Percentiles rank a stretch among this genome's conserved stretches.
Conservation (phyloP, 2,797 vertebrate species). For the Australoheros facetus region DNA sequence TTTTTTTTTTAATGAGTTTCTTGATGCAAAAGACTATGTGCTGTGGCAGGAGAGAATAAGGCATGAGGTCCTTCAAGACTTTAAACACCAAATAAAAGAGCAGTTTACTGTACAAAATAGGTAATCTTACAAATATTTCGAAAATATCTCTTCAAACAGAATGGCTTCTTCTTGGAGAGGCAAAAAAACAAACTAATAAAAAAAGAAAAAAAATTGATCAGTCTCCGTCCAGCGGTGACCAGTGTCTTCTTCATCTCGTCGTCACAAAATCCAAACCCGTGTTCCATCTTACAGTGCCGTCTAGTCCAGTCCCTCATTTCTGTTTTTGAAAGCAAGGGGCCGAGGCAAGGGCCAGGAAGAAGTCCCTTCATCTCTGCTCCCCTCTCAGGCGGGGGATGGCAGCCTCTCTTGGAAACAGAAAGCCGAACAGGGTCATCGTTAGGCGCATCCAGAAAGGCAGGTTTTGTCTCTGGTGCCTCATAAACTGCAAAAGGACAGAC, state of each 20-base stretch:
- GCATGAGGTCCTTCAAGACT: slow-evolving; percentile 82
- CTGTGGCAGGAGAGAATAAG: slow-evolving; percentile 80
- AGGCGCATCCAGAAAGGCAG: slow-evolving; percentile 80
- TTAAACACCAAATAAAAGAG: slow-evolving; percentile 76
- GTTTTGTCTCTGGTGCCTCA: slow-evolving; percentile 76
- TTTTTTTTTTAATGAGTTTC: slow-evolving; percentile 34
- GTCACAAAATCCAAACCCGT: slow-evolving; percentile 76
- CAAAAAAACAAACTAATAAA: slow-evolving; percentile 19
- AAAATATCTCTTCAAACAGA: slow-evolving; percentile 84
- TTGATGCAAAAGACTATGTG: slow-evolving; percentile 53
- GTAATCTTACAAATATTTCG: slow-evolving; percentile 82
- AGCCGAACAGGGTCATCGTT: slow-evolving; percentile 74
- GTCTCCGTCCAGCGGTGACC: slow-evolving; percentile 82
- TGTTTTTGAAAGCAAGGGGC: slow-evolving; percentile 25
- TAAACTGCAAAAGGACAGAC: slow-evolving; percentile 63
- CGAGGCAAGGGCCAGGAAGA: slow-evolving; percentile 32
- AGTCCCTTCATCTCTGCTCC: slow-evolving; percentile 75
- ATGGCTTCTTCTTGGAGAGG: slow-evolving; percentile 81
- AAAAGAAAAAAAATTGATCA: slow-evolving; percentile 38
- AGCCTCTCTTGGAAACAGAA: slow-evolving; percentile 77
- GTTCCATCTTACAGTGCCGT: slow-evolving; percentile 83
- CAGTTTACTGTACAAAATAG: slow-evolving; percentile 84
- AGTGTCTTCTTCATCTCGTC: slow-evolving; percentile 69
- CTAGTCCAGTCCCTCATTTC: slow-evolving; percentile 67
- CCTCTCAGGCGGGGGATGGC: slow-evolving; percentile 63